Base-by-base conservation (phyloP, 1,140 invertebrate species). In the Sminthurides bifidus region DNA sequence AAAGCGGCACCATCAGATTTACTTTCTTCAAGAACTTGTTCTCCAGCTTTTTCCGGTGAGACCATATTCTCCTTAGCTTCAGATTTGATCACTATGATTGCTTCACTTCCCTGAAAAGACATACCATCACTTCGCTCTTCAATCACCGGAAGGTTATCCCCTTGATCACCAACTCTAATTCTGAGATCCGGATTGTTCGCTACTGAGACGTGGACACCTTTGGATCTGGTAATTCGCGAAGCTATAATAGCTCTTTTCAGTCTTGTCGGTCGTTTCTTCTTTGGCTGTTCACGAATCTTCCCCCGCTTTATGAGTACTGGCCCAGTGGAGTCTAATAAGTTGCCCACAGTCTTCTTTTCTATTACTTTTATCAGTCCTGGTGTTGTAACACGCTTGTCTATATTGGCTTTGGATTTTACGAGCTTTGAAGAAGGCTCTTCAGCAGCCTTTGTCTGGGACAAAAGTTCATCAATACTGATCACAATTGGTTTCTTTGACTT, bases 311-410 rank as follows among this genome's bases (percentile, higher is more conserved):
- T 61, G 6, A 59, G 17, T 5, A 23, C 38, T n/a, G 57, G 53
- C 15, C 56, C 63, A 15, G 63, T 61, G n/a, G 63, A 56, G 30
- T 65, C 63, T 14, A 65, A 29, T 15, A 49, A 29, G 59, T 65
- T 65, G 45, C 59, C 59, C 2, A 29, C 19, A 8, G 59, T 61
- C 3, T 40, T 15, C 37, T 58, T 58, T 8, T 38, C 27, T 10
- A 48, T n/a, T n/a, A n/a, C n/a, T n/a, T n/a, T n/a, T n/a, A n/a
- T n/a, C n/a, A n/a, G n/a, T n/a, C n/a, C n/a, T n/a, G n/a, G n/a
- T n/a, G n/a, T 24, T 52, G 27, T 14, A 41, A 35, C 21, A 21
- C 10, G 12, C 10, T 15, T 21, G 12, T 12, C 12, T 37, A 14
- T 51, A 6, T n/a, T 40, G 27, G 6, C 24, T 45, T 24, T 54